Evolutionary conservation across 2,113 vertebrate genomes (phyloP).

Genomic region (Chlamydotis undulata): DNA sequence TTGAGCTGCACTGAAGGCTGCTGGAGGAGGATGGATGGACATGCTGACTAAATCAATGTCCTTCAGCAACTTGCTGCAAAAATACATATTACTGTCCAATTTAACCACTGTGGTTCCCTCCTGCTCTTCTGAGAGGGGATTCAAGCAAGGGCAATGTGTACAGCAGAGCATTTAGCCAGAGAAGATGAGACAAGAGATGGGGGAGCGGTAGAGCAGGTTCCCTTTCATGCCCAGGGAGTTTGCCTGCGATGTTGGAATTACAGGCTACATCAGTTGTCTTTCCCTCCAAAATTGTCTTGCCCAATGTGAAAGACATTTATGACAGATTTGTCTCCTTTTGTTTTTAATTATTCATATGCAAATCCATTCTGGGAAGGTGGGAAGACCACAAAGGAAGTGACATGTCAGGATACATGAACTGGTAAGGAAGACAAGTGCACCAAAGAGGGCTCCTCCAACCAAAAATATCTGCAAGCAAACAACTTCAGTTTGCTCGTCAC

Average conservation of each 20-base stretch:
- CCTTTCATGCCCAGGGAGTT: neutral
- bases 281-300: neutral
- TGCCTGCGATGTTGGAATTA: neutral
- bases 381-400: neutral
- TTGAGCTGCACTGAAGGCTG: neutral
- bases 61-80: neutral
- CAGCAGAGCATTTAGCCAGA: neutral
- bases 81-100: neutral
- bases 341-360: conserved; percentile 4
- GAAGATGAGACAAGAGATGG: neutral
- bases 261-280: neutral
- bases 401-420: conserved; percentile 26
- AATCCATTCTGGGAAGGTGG: neutral
- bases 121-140: neutral
- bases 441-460: neutral
- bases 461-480: neutral
- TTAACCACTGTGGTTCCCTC: neutral
- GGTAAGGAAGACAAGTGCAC: neutral
- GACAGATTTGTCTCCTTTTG: neutral
- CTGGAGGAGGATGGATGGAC: neutral
- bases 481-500: neutral
- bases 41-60: neutral
- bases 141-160: neutral
- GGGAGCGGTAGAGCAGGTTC: neutral
- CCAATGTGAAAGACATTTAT: neutral